A percentile compares a stretch with the other conserved stretches of the same genome.
phyloP scores from a whole-genome alignment of 2,113 vertebrate genomes.

The Felis catus region DNA sequence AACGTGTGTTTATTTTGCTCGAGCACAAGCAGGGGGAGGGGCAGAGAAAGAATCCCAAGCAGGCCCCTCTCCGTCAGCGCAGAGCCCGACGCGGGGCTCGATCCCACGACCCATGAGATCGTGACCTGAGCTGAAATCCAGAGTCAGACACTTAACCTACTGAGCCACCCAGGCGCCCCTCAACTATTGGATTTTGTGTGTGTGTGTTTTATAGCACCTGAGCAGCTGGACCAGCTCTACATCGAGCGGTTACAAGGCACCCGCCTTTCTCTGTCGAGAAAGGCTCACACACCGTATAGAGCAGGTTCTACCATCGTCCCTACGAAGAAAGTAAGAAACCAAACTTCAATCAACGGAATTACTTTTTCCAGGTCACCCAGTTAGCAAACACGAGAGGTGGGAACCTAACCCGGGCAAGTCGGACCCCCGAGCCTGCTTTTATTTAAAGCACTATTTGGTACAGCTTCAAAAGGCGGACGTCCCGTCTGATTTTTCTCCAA shows the following conservation, averaged over 20 bases:
- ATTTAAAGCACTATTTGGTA: constrained; percentile 41
- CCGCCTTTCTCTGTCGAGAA: background rate
- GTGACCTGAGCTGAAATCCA: too few species aligned
- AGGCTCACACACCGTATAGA: background rate
- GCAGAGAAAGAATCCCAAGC: too few species aligned
- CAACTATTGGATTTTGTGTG: background rate
- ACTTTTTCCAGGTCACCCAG: background rate
- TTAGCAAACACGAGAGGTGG: background rate
- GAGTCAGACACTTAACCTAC: too few species aligned
- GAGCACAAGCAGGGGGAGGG: too few species aligned
- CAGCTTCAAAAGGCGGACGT: constrained; percentile 21
- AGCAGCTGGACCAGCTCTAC: background rate
- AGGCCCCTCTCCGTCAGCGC: too few species aligned
- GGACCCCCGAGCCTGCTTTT: background rate
- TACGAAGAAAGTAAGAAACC: background rate
- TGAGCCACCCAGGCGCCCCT: background rate
- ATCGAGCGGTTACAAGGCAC: background rate
- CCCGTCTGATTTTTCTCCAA: constrained; percentile 62
- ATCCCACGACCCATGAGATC: too few species aligned
- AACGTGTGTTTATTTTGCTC: too few species aligned
- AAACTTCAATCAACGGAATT: background rate
- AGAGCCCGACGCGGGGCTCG: too few species aligned
- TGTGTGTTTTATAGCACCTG: background rate
- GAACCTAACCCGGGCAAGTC: background rate
- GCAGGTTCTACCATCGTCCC: background rate